These are phyloP conservation scores for Hyaena hyaena DNA, from an alignment of 2,113 vertebrate species.

Conservation along the genomic window DNA sequence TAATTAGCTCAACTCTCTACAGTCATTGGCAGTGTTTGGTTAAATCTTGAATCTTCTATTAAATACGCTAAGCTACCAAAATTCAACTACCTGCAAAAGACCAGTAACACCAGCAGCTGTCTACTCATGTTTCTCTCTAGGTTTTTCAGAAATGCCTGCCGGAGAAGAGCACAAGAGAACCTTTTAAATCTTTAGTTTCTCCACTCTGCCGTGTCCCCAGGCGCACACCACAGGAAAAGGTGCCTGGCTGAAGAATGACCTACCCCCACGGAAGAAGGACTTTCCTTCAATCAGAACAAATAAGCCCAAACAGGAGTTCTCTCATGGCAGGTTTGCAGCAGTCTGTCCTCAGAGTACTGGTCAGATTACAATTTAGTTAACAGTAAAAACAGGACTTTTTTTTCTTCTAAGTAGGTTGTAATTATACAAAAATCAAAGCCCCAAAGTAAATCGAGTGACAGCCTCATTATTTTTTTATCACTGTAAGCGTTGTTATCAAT, in stretches of 20 bases:
- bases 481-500: not conserved
- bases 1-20: not conserved
- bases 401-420: not conserved
- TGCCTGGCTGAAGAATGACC: not conserved
- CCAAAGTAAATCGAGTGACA: not conserved
- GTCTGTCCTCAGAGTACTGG: not conserved
- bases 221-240: not conserved
- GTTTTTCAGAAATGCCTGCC: not conserved
- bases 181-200: not conserved
- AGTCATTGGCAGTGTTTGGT: not conserved
- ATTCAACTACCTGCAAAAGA: not conserved
- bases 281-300: not conserved
- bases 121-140: not conserved
- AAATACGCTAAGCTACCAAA: not conserved
- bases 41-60: not conserved
- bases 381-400: not conserved
- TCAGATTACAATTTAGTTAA: not conserved
- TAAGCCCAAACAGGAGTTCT: rapidly evolving
- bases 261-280: not conserved
- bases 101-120: not conserved
- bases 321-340: not conserved
- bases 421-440: not conserved
- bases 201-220: not conserved
- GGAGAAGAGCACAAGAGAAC: not conserved
- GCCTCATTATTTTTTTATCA: not conserved